Base-by-base conservation (phyloP, 2,797 vertebrate genomes). In the Clarias pachynema region DNA sequence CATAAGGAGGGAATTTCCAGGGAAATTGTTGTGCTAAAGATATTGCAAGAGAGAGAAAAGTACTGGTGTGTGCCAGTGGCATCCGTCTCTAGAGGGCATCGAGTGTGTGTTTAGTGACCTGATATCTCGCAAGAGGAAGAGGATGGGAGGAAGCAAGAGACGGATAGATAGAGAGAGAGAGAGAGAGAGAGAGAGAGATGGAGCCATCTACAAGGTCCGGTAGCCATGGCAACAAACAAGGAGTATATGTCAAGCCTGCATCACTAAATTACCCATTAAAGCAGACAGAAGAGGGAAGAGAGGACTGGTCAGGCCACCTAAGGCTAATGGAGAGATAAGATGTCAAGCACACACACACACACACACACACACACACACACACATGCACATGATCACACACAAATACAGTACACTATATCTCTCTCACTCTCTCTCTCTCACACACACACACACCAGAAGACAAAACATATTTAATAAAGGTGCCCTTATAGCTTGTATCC, bases 191-290 rank as follows among this genome's bases (percentile, higher is more conserved):
- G 22, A 29, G 24, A 40, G 69, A 16, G 44, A 62, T 83, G 59
- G 75, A 94, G 93, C 93, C 90, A 95, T 95, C 93, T 92, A 94
- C 94, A 95, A 94, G 93, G 92, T 91, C 91, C 89, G 66, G 95
- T 96, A 94, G 91, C 93, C 95, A 96, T 95, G 93, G 95, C 92
- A 96, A 96, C 95, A 95, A 95, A 96, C 94, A 95, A 94, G 94
- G 94, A 95, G 94, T 94, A 94, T 94, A 94, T 95, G 94, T 96
- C 95, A 95, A 93, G 92, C 92, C 87, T 94, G 95, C 93, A 95
- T 95, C 94, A 94, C 94, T 95, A 95, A 96, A 96, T 95, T 94
- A 96, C 93, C 94, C 94, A 95, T 96, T 95, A 95, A 93, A 94
- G 93, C 93, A 92, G 93, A 93, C 93, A 94, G 92, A 86, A 93